phyloP scores from a whole-genome alignment of 2,113 vertebrate genomes.

The Microtus richardsoni region DNA sequence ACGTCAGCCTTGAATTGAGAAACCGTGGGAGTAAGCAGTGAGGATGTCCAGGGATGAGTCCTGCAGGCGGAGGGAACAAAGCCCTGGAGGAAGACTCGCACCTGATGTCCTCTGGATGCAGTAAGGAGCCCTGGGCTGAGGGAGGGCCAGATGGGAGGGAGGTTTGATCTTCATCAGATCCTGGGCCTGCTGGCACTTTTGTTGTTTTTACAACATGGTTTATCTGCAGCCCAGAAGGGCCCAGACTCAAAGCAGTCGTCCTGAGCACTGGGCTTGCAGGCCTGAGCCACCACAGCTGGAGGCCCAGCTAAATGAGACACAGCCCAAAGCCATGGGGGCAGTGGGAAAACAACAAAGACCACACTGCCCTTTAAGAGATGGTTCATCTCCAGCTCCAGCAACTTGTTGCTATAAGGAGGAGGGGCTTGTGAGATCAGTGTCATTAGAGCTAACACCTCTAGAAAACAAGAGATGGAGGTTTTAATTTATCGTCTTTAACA shows the following conservation, averaged over 20 bases:
- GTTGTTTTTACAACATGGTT: not conserved
- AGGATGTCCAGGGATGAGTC: not conserved
- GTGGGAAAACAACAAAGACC: not conserved
- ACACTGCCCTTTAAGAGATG: not conserved
- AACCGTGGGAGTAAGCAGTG: not conserved
- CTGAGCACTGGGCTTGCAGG: not conserved
- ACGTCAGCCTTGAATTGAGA: not conserved
- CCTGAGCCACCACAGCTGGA: not conserved
- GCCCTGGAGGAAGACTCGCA: not conserved
- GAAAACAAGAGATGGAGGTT: not conserved
- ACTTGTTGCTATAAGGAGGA: accelerated
- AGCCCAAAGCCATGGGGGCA: not conserved
- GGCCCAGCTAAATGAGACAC: not conserved
- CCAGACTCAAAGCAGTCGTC: not conserved
- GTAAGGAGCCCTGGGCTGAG: not conserved
- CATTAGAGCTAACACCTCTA: not conserved
- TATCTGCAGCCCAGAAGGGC: not conserved
- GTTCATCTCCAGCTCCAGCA: too few species aligned
- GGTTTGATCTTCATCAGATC: not conserved
- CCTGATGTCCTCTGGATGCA: not conserved
- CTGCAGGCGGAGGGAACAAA: not conserved
- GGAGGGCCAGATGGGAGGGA: not conserved
- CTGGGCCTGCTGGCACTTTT: not conserved
- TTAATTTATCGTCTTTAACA: not conserved
- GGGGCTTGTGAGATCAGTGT: not conserved